These are phyloP conservation scores for Andrena flavipes DNA, from an alignment of 2,888 invertebrate species.

Conservation along the genomic window DNA sequence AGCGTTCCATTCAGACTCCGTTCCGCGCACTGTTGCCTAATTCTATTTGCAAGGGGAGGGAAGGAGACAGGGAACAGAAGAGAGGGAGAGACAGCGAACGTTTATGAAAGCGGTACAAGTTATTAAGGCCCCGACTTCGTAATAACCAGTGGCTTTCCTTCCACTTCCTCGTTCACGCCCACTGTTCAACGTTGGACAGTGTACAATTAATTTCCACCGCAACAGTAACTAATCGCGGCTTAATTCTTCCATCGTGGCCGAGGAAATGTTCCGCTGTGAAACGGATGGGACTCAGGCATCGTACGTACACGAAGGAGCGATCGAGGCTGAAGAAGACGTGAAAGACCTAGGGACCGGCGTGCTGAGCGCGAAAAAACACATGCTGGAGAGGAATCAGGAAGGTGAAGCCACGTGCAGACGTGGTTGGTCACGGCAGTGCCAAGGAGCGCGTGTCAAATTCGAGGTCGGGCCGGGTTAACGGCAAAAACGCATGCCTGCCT, in stretches of 20 bases:
- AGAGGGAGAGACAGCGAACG: conserved; percentile 21
- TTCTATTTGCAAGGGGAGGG: conserved; percentile 44
- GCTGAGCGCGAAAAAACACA: not conserved
- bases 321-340: not conserved
- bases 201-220: conserved; percentile 62
- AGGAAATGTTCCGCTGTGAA: conserved; percentile 15
- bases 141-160: conserved; percentile 64
- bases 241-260: conserved; percentile 42
- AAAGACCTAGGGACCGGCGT: too few species aligned
- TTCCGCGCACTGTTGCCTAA: conserved; percentile 40
- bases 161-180: conserved; percentile 66
- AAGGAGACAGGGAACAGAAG: not conserved
- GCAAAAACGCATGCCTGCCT: conserved; percentile 13
- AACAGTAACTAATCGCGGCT: conserved; percentile 58
- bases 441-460: conserved; percentile 22
- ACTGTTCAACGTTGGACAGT: conserved; percentile 56
- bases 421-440: conserved; percentile 18
- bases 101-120: conserved; percentile 52
- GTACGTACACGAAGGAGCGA: not conserved
- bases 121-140: conserved; percentile 41
- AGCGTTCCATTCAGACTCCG: conserved; percentile 41
- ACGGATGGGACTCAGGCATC: conserved; percentile 14
- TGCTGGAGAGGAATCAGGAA: not conserved
- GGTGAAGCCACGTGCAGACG: not conserved
- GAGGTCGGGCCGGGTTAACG: not conserved